Percentiles rank a stretch among this genome's conserved stretches.
phyloP scores from a whole-genome alignment of 2,888 invertebrate species.

The Leucophenga montana region DNA sequence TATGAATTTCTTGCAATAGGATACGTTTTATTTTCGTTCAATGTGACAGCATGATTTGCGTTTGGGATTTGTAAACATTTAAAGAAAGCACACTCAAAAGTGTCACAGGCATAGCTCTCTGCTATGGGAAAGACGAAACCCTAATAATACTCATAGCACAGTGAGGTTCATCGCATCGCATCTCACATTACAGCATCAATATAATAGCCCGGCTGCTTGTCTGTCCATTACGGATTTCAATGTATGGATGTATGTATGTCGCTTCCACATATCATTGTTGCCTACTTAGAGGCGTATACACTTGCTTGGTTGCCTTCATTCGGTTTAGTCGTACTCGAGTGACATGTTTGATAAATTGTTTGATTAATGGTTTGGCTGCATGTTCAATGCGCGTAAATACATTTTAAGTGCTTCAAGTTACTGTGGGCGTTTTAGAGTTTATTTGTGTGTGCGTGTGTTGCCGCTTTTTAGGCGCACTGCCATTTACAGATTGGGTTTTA shows the following conservation, averaged over 20 bases:
- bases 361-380: conserved; percentile 55
- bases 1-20: not conserved
- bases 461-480: conserved; percentile 40
- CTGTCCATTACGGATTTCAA: conserved; percentile 8
- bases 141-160: not conserved
- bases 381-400: conserved; percentile 52
- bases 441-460: conserved; percentile 29
- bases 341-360: conserved; percentile 65
- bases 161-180: not conserved
- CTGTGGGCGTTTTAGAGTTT: conserved; percentile 8
- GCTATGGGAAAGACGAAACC: conserved; percentile 4
- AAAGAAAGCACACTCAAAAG: not conserved
- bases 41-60: too few species aligned
- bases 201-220: not conserved
- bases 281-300: conserved; percentile 1
- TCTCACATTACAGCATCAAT: conserved; percentile 24
- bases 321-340: conserved; percentile 32
- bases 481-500: conserved; percentile 24
- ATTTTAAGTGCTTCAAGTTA: conserved; percentile 49
- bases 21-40: too few species aligned
- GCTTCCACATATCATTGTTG: not conserved
- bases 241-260: not conserved
- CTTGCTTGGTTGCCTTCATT: not conserved
- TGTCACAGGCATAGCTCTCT: not conserved
- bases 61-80: not conserved